phyloP scores from a whole-genome alignment of 2,888 invertebrate species.

The Oscheius sp. region DNA sequence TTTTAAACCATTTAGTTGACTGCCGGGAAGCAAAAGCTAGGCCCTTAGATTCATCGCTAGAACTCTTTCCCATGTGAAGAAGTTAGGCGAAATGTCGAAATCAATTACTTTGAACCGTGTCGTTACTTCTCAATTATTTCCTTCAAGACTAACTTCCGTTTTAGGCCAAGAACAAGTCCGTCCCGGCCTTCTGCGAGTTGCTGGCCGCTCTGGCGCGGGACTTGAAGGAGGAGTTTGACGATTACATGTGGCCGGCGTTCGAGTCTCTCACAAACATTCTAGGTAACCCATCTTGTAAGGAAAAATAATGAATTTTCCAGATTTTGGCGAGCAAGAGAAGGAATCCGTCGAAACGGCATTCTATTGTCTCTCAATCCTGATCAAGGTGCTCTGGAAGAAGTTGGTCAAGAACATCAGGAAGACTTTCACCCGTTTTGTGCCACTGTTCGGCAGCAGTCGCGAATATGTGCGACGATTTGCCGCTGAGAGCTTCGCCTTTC shows the following conservation, averaged over 20 bases:
- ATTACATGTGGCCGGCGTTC: constrained; percentile 59
- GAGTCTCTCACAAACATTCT: constrained; percentile 51
- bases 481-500: constrained; percentile 94
- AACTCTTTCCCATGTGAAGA: too few species aligned
- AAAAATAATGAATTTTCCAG: constrained; percentile 18
- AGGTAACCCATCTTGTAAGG: constrained; percentile 29
- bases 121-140: background rate
- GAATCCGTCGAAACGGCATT: constrained; percentile 84
- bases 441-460: constrained; percentile 84
- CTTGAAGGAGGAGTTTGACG: constrained; percentile 60
- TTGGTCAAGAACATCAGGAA: constrained; percentile 83
- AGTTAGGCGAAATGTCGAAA: too few species aligned
- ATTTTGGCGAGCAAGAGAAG: constrained; percentile 49
- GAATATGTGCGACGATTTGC: constrained; percentile 91
- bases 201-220: constrained; percentile 59
- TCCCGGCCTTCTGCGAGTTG: constrained; percentile 55
- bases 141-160: background rate
- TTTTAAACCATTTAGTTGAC: too few species aligned
- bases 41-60: too few species aligned
- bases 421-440: constrained; percentile 63
- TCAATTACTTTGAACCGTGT: too few species aligned
- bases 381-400: constrained; percentile 88
- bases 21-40: too few species aligned
- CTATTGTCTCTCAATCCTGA: constrained; percentile 87
- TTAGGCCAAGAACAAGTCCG: constrained; percentile 38